Evolutionary conservation across 2,113 vertebrate species (phyloP).

Genomic region (Lepus timidus): DNA sequence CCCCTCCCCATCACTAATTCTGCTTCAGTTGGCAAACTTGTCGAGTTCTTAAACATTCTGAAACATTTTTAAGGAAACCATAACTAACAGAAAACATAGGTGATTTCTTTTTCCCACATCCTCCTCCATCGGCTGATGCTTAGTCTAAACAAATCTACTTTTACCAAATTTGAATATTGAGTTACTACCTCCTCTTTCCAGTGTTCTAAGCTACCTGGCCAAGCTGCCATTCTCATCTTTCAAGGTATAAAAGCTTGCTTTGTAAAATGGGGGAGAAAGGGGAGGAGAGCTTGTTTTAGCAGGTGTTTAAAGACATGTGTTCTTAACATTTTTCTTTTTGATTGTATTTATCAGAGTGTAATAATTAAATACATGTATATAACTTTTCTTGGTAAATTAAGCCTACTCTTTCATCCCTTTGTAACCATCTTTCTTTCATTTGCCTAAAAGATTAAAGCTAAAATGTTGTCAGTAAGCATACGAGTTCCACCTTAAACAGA

Average conservation of each 20-base stretch:
- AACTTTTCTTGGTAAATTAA: conserved; percentile 14
- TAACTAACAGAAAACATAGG: conserved; percentile 72
- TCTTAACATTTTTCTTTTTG: no score
- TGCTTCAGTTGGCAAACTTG: conserved; percentile 54
- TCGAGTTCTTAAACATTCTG: conserved; percentile 62
- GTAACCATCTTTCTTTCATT: not conserved
- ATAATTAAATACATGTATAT: no score
- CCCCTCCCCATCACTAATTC: not conserved
- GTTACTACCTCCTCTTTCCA: not conserved
- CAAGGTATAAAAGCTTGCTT: not conserved
- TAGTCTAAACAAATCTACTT: not conserved
- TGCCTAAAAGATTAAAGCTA: not conserved
- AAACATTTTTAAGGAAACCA: conserved; percentile 71
- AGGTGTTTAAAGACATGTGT: no score
- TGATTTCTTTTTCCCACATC: not conserved
- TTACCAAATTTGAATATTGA: conserved; percentile 23
- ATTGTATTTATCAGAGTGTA: no score
- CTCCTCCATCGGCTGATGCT: not conserved
- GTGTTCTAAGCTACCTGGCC: not conserved
- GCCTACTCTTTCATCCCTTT: conserved; percentile 22
- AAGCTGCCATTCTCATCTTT: not conserved
- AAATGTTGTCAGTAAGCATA: not conserved
- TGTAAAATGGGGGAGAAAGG: not conserved
- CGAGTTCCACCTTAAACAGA: not conserved
- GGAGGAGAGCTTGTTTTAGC: no score